These are phyloP conservation scores for Burhinus oedicnemus DNA, from an alignment of 2,113 vertebrate species.

Conservation along the genomic window DNA sequence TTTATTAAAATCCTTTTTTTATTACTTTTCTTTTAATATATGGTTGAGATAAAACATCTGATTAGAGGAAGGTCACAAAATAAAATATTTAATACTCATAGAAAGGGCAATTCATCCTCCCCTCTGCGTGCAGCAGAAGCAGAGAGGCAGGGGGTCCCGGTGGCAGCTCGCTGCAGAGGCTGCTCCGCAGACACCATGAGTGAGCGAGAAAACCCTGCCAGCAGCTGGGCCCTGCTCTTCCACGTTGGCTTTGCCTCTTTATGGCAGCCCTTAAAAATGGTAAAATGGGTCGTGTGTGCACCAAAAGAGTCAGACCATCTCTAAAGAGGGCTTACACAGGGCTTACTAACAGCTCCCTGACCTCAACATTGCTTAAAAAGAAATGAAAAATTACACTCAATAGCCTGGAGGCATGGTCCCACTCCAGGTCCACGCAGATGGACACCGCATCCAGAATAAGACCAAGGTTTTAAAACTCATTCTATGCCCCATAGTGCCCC, in stretches of 20 bases:
- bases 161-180: not conserved
- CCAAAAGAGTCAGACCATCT: not conserved
- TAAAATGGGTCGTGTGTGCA: rapidly evolving
- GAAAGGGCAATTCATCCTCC: constrained; percentile 1
- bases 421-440: not conserved
- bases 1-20: constrained; percentile 64
- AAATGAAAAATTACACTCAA: not conserved
- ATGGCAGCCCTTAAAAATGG: not conserved
- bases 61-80: constrained; percentile 44
- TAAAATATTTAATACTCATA: constrained; percentile 29
- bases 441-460: rapidly evolving
- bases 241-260: not conserved
- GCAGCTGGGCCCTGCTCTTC: not conserved
- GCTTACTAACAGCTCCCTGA: not conserved
- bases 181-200: not conserved
- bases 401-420: not conserved
- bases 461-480: not conserved
- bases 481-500: not conserved
- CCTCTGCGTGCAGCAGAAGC: not conserved
- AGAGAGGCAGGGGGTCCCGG: not conserved
- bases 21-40: constrained; percentile 38
- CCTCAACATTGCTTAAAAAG: not conserved
- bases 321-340: not conserved
- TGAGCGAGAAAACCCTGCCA: rapidly evolving
- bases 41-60: constrained; percentile 31